Conservation (phyloP, 2,113 vertebrate species). For the Daphoenositta chrysoptera region DNA sequence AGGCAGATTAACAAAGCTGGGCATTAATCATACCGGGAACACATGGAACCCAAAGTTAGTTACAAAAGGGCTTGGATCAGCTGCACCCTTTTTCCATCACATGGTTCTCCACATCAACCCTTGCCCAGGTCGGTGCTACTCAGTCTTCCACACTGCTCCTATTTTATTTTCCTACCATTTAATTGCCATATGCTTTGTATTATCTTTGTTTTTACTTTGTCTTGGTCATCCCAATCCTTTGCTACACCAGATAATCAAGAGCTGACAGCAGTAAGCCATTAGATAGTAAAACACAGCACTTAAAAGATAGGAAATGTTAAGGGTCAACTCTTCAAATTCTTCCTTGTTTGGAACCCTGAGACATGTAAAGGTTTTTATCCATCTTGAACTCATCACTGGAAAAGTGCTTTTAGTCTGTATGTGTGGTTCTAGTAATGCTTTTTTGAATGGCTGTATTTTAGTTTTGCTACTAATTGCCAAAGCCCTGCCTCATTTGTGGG, state of each 20-base stretch:
- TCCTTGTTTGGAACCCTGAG: not conserved
- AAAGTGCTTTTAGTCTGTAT: not conserved
- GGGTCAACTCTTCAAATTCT: not conserved
- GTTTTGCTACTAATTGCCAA: not conserved
- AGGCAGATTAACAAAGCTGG: not conserved
- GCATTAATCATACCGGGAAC: not conserved
- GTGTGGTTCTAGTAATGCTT: not conserved
- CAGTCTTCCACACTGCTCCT: not conserved
- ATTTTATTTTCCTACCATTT: not conserved
- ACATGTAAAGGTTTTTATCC: not conserved
- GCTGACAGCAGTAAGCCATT: not conserved
- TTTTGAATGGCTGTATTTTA: not conserved
- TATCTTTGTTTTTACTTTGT: not conserved
- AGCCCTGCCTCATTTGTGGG: not conserved
- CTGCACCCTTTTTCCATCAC: not conserved
- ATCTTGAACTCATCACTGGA: not conserved
- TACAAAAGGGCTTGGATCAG: not conserved
- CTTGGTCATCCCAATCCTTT: not conserved
- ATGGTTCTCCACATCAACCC: not conserved
- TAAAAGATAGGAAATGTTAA: constrained; percentile 4
- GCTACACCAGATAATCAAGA: not conserved
- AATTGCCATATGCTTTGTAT: not conserved
- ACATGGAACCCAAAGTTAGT: not conserved
- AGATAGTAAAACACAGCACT: not conserved
- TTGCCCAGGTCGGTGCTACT: not conserved